Evolutionary conservation across 2,113 vertebrate species (phyloP), one percentile per base, ranked within the genome.

Genomic region (Psilopogon haemacephalus): DNA sequence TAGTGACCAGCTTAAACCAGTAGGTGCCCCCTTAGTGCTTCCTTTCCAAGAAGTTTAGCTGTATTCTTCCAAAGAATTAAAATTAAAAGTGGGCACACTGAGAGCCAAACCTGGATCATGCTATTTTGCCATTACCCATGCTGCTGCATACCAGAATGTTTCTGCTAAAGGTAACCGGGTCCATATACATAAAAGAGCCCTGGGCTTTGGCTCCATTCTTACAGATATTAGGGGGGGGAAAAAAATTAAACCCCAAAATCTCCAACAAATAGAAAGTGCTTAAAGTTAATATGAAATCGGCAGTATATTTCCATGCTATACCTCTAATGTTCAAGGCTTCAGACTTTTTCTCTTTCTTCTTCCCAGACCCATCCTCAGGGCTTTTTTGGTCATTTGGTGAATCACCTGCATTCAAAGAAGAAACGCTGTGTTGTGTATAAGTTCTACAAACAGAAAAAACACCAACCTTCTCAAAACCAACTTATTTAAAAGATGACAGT

Each of bases 391-490:
- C 85, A 35, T 96, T 97, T 79, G 97, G 75, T 62, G 96, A 82
- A 69, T 97, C 97, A 98, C 98, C 98, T 98, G 97, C 97, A 98
- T 98, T 98, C 97, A 98, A 98, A 98, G 97, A 98, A 98, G 97
- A 98, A 97, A 98, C 96, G 95, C 97, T 97, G 98, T 98, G 98
- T 98, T 98, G 98, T 98, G 98, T 98, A 98, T 97, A 94, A 97
- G 96, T 97, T 98, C 98, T 98, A 98, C 96, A 97, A 98, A 97
- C 94, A 98, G 96, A 98, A 98, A 97, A 96, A 97, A 97, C 92
- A 98, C 92, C 97, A 93, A 91, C 55, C 68, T 92, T 97, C 96
- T 98, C 97, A 97, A 97, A 97, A 97, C 59, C 87, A 85, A 84
- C 74, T 94, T 94, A 93, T 76, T 94, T 94, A 67, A 78, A 87